Percentiles rank a stretch among this genome's conserved stretches.
Conservation (phyloP, 2,888 invertebrate species). For the Pyrgus malvae region DNA sequence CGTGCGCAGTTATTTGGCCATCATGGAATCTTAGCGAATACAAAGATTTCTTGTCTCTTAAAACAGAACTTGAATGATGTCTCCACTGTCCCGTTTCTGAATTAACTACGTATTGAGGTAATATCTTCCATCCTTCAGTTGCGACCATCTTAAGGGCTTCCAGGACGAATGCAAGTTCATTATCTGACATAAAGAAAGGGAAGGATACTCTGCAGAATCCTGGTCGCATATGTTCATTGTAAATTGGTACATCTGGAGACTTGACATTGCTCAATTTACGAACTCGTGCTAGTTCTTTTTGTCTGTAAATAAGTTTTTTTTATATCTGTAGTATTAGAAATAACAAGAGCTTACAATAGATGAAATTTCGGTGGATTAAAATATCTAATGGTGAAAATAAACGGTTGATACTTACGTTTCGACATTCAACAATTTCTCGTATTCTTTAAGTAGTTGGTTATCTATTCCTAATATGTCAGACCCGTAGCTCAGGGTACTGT, state of each 20-base stretch:
- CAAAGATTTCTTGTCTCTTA: conserved; percentile 92
- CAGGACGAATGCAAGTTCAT: conserved; percentile 90
- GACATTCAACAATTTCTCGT: conserved; percentile 83
- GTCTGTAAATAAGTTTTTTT: conserved; percentile 51
- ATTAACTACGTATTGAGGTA: conserved; percentile 94
- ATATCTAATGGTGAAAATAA: neutral
- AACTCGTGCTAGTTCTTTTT: conserved; percentile 68
- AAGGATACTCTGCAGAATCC: conserved; percentile 93
- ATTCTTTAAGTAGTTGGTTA: conserved; percentile 87
- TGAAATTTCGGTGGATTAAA: no score
- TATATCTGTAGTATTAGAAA: neutral
- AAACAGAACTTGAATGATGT: conserved; percentile 89
- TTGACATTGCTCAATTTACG: conserved; percentile 69
- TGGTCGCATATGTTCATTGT: conserved; percentile 89
- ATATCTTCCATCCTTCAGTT: conserved; percentile 92
- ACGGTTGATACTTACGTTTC: conserved; percentile 60
- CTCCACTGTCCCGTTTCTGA: conserved; percentile 95
- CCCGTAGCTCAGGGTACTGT: conserved; percentile 92
- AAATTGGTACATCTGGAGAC: conserved; percentile 66
- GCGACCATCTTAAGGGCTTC: conserved; percentile 94
- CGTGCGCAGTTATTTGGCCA: conserved; percentile 88
- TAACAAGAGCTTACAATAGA: no score
- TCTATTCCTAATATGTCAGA: conserved; percentile 93
- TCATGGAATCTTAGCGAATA: conserved; percentile 88
- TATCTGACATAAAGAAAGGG: conserved; percentile 91